phyloP scores from a whole-genome alignment of 2,888 invertebrate species.

The Hetaerina titia region DNA sequence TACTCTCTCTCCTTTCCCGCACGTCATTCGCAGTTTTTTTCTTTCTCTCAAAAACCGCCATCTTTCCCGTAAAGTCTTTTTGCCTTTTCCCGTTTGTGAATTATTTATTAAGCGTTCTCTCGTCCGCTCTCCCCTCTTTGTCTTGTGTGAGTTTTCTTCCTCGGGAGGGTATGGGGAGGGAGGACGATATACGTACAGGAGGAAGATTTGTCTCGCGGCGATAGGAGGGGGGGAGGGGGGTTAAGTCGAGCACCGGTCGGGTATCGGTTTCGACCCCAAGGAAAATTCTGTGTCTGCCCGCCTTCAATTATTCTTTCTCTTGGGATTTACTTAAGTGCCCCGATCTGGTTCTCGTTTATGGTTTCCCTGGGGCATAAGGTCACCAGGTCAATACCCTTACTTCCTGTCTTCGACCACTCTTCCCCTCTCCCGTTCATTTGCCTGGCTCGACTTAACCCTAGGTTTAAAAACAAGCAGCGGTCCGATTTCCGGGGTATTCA shows the following conservation, averaged over 20 bases:
- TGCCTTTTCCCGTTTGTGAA: background rate
- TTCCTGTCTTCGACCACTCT: background rate
- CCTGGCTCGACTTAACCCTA: too few species aligned
- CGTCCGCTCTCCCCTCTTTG: background rate
- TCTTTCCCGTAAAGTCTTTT: background rate
- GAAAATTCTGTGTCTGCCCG: background rate
- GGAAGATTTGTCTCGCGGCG: background rate
- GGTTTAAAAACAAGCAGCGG: too few species aligned
- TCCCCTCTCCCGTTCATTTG: background rate
- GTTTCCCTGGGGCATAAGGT: background rate
- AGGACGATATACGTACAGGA: background rate
- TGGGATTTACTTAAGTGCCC: slow-evolving; percentile 32
- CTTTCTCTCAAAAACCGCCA: background rate
- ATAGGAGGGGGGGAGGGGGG: background rate
- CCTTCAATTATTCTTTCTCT: slow-evolving; percentile 19
- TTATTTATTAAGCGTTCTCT: slow-evolving; percentile 16
- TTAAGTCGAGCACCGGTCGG: background rate
- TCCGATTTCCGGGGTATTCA: too few species aligned
- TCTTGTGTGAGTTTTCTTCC: background rate
- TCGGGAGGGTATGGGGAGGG: background rate
- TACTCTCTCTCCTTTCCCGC: background rate
- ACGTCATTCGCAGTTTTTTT: background rate
- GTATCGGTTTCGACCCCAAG: background rate
- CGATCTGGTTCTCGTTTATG: background rate
- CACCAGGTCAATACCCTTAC: background rate